phyloP scores from a whole-genome alignment of 2,113 vertebrate species.

The Alligator sinensis region DNA sequence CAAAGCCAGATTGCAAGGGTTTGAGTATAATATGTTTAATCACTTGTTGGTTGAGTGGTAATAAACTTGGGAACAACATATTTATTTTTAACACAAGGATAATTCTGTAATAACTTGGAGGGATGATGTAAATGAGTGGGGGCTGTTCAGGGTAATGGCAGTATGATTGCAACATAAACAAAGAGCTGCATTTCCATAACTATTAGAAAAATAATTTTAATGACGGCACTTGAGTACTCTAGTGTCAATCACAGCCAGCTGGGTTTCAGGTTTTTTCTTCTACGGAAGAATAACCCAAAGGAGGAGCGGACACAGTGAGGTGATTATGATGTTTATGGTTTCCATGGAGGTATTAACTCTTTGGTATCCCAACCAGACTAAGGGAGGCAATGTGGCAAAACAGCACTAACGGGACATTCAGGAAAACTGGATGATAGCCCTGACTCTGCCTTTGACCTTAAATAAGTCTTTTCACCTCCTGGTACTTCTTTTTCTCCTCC shows the following conservation, averaged over 20 bases:
- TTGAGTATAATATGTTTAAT: constrained; percentile 1
- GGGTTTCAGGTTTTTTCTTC: neutral
- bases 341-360: neutral
- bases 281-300: neutral
- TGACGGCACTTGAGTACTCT: neutral
- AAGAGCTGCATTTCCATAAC: neutral
- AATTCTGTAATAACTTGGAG: neutral
- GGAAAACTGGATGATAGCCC: neutral
- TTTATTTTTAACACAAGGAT: neutral
- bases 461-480: neutral
- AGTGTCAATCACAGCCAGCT: neutral
- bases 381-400: neutral
- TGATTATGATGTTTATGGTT: neutral
- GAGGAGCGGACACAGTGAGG: neutral
- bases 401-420: neutral
- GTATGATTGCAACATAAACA: neutral
- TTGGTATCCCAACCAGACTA: rapidly evolving
- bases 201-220: neutral
- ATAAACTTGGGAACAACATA: neutral
- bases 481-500: neutral
- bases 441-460: neutral
- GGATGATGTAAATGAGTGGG: neutral
- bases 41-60: neutral
- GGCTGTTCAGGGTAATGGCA: neutral
- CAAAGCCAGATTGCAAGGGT: neutral